These are phyloP conservation scores for Oeneis ivallda DNA, from an alignment of 2,888 invertebrate species.

Conservation along the genomic window DNA sequence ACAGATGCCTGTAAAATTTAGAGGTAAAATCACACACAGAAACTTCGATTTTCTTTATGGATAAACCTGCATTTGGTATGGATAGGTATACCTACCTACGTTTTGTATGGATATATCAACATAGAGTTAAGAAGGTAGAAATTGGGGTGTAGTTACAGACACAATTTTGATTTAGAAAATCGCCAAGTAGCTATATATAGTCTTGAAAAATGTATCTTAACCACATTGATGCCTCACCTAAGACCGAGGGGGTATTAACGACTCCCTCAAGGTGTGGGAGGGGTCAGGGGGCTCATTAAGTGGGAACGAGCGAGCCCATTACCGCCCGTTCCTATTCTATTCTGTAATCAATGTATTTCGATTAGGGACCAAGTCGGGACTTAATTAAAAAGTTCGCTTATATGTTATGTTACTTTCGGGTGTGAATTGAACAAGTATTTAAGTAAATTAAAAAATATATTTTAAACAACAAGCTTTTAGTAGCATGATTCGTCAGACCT, in stretches of 20 bases:
- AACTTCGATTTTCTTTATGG: no score
- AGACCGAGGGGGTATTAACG: slow-evolving; percentile 50
- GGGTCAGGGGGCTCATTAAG: slow-evolving; percentile 53
- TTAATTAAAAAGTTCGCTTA: slow-evolving; percentile 52
- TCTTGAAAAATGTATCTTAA: not conserved
- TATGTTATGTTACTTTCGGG: slow-evolving; percentile 15
- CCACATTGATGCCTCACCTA: slow-evolving; percentile 29
- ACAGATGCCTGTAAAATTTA: no score
- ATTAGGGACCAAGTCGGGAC: slow-evolving; percentile 53
- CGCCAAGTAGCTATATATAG: not conserved
- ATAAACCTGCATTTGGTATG: no score
- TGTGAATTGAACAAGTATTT: not conserved
- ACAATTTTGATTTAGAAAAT: not conserved
- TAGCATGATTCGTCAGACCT: no score
- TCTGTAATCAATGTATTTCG: slow-evolving; percentile 72
- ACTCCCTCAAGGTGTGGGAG: slow-evolving; percentile 40
- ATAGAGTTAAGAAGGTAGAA: not conserved
- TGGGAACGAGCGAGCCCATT: slow-evolving; percentile 52
- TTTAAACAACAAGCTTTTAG: no score
- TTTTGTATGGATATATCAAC: no score
- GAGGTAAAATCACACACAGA: no score
- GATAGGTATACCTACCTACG: no score
- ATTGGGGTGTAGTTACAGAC: not conserved
- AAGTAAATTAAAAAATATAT: no score
- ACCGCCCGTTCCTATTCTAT: slow-evolving; percentile 49